phyloP scores from a whole-genome alignment of 1,140 invertebrate species.

The Bombus sylvicola region DNA sequence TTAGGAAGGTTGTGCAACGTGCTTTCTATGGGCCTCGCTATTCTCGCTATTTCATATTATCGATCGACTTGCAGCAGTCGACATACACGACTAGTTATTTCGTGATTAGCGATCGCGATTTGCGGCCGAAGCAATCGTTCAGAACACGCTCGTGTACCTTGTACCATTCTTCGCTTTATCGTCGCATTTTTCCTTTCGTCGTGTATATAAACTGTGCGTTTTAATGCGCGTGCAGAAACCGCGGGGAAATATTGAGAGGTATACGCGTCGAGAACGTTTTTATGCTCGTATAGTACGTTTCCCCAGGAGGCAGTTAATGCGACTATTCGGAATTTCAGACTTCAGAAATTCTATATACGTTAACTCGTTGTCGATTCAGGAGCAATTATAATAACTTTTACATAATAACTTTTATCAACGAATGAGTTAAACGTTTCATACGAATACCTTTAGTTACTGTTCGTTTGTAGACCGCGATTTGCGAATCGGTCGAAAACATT shows the following conservation, averaged over 20 bases:
- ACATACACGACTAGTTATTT: constrained; percentile 49
- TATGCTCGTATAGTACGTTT: background rate
- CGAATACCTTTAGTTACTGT: no score
- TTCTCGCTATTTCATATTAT: constrained; percentile 54
- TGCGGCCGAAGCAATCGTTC: constrained; percentile 38
- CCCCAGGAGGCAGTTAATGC: background rate
- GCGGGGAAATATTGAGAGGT: background rate
- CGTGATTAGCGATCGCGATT: constrained; percentile 61
- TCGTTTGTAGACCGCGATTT: no score
- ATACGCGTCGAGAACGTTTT: background rate
- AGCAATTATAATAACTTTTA: no score
- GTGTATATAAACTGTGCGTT: background rate
- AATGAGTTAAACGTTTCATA: no score
- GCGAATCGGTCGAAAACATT: background rate
- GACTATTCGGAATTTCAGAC: background rate
- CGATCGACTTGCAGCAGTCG: constrained; percentile 48
- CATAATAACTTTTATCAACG: no score
- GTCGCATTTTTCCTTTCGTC: background rate
- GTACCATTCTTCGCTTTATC: constrained; percentile 57
- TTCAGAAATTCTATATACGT: background rate
- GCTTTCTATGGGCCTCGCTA: constrained; percentile 43
- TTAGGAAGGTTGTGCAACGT: constrained; percentile 51
- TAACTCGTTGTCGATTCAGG: no score
- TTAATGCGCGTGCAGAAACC: background rate
- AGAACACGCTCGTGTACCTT: constrained; percentile 44